A percentile compares a stretch with the other conserved stretches of the same genome.
phyloP scores from a whole-genome alignment of 2,113 vertebrate species.

The Peromyscus californicus region DNA sequence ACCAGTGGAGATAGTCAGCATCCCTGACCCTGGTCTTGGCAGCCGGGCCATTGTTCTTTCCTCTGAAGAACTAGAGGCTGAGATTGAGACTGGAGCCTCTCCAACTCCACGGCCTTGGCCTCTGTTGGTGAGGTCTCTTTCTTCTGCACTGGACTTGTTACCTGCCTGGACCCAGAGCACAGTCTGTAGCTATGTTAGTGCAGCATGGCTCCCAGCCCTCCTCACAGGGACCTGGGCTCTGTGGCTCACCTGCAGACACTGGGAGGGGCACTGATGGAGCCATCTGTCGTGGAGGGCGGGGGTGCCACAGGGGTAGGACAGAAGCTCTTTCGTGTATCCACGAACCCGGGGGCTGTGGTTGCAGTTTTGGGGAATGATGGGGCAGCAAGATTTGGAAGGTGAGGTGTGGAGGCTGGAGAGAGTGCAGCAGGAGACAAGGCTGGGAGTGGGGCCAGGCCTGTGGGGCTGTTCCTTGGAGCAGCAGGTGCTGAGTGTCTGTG shows the following conservation, averaged over 20 bases:
- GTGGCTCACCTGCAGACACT: slow-evolving; percentile 96
- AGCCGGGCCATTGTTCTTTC: not conserved
- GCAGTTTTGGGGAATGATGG: slow-evolving; percentile 94
- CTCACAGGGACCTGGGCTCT: not conserved
- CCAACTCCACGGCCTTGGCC: not conserved
- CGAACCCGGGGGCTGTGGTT: slow-evolving; percentile 92
- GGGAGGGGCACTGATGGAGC: slow-evolving; percentile 93
- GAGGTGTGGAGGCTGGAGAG: slow-evolving; percentile 90
- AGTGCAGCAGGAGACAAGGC: slow-evolving; percentile 90
- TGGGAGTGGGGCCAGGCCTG: slow-evolving; percentile 92
- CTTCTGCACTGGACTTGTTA: not conserved
- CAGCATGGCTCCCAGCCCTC: not conserved
- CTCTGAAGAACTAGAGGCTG: not conserved
- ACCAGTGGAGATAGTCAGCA: not conserved
- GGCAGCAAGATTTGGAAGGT: slow-evolving; percentile 91
- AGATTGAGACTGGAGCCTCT: not conserved
- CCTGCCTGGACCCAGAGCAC: not conserved
- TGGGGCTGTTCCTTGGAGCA: slow-evolving; percentile 92
- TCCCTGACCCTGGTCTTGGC: not conserved
- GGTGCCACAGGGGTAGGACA: slow-evolving; percentile 93
- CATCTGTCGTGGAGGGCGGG: slow-evolving; percentile 89
- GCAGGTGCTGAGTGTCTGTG: slow-evolving; percentile 91
- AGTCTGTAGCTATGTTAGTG: not conserved
- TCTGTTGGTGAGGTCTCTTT: not conserved
- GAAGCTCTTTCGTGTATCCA: slow-evolving; percentile 92